Conservation (phyloP, 2,113 vertebrate genomes). For the Rhynchomys soricoides region DNA sequence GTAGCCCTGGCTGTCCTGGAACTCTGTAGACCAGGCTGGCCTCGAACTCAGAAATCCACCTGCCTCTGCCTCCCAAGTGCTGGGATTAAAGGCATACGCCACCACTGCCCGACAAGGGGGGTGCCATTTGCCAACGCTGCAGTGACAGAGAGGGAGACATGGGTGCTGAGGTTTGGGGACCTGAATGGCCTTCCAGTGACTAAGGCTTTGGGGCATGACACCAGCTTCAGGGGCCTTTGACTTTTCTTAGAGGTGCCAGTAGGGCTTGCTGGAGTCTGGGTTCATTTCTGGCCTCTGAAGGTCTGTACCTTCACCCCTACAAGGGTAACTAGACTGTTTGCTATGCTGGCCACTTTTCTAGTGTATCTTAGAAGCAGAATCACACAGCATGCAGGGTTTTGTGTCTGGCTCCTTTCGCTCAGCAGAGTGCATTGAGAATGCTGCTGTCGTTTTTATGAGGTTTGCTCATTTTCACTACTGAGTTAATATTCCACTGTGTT, state of each 20-base stretch:
- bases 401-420: background rate
- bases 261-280: background rate
- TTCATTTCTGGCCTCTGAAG: background rate
- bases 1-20: no score
- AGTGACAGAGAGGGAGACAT: background rate
- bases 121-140: background rate
- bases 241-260: background rate
- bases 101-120: no score
- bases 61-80: no score
- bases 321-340: background rate
- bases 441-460: background rate
- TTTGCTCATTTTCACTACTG: background rate
- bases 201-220: background rate
- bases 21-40: no score
- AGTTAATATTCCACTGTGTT: background rate
- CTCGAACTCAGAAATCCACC: no score
- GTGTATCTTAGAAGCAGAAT: background rate
- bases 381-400: background rate
- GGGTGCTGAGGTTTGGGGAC: background rate
- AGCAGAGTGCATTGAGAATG: background rate
- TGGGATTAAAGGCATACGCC: no score
- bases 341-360: background rate
- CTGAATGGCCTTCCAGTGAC: background rate
- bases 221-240: background rate
- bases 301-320: background rate